These are phyloP conservation scores for Plebejus melissa DNA, from an alignment of 2,888 invertebrate species.

Conservation along the genomic window DNA sequence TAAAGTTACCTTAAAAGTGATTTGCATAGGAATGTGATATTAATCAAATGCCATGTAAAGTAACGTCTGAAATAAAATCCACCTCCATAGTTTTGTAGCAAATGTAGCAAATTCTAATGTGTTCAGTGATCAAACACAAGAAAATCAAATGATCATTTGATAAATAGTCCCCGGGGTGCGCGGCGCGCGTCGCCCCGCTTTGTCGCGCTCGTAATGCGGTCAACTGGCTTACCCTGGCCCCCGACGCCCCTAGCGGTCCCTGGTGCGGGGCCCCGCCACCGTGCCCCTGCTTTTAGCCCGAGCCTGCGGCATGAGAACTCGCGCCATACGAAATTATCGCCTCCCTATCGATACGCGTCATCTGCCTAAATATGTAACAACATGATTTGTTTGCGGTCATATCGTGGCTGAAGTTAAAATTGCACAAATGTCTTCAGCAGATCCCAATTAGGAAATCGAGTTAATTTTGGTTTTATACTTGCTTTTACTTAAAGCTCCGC, in stretches of 20 bases:
- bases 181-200: slow-evolving; percentile 41
- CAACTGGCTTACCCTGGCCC: slow-evolving; percentile 48
- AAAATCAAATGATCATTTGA: slow-evolving; percentile 81
- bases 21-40: slow-evolving; percentile 2
- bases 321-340: slow-evolving; percentile 57
- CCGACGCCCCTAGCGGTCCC: background rate
- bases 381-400: slow-evolving; percentile 35
- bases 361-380: slow-evolving; percentile 36
- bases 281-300: slow-evolving; percentile 4
- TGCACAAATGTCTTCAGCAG: background rate
- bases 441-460: background rate
- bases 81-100: slow-evolving; percentile 51
- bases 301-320: slow-evolving; percentile 36
- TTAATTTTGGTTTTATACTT: background rate
- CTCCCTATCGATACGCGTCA: slow-evolving; percentile 50
- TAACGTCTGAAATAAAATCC: slow-evolving; percentile 43
- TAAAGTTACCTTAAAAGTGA: background rate
- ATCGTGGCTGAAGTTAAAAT: background rate
- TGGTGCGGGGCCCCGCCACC: background rate
- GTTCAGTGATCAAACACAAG: slow-evolving; percentile 80
- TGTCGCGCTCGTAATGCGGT: slow-evolving; percentile 64
- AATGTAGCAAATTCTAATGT: slow-evolving; percentile 75
- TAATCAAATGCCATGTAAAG: background rate
- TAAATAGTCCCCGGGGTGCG: slow-evolving; percentile 70
- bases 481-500: background rate